A percentile compares a stretch with the other conserved stretches of the same genome.
phyloP scores from a whole-genome alignment of 2,797 vertebrate species.

The Toxotes lorentzi region DNA sequence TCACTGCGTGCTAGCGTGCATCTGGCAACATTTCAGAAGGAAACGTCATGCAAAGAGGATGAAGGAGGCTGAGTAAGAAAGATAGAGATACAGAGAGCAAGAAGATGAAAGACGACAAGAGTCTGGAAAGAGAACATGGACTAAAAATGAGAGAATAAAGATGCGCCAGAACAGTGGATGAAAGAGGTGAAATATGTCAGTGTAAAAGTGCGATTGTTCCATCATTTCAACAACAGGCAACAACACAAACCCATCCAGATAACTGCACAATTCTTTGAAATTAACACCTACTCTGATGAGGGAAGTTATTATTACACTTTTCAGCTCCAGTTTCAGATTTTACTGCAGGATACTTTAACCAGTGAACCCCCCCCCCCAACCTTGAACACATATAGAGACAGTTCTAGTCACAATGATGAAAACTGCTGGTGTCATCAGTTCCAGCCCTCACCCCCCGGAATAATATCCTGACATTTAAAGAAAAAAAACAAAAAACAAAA shows the following conservation, averaged over 20 bases:
- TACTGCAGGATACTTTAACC: conserved; percentile 49
- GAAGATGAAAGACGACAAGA: conserved; percentile 10
- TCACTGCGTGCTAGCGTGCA: conserved; percentile 62
- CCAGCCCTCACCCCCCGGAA: conserved; percentile 27
- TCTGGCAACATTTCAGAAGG: conserved; percentile 63
- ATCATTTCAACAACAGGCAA: conserved; percentile 1
- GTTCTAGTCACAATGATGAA: conserved; percentile 50
- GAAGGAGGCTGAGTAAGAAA: conserved; percentile 23
- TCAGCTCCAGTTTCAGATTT: conserved; percentile 26
- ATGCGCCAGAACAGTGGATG: conserved; percentile 11
- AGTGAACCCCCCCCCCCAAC: conserved; percentile 36
- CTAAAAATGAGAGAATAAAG: conserved; percentile 2
- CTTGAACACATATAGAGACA: conserved; percentile 52
- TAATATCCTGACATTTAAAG: conserved; percentile 55
- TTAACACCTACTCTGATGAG: not conserved
- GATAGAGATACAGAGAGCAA: conserved; percentile 11
- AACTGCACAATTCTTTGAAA: conserved; percentile 17
- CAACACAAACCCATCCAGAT: not conserved
- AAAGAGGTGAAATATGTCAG: not conserved
- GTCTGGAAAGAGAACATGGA: conserved; percentile 24
- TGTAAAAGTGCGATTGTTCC: not conserved
- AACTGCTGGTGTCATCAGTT: conserved; percentile 74
- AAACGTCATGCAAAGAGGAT: conserved; percentile 57
- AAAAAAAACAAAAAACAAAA: conserved; percentile 61
- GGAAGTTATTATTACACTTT: conserved; percentile 1